These are phyloP conservation scores for Cantharis lateralis DNA, from an alignment of 2,888 invertebrate genomes.

Conservation along the genomic window DNA sequence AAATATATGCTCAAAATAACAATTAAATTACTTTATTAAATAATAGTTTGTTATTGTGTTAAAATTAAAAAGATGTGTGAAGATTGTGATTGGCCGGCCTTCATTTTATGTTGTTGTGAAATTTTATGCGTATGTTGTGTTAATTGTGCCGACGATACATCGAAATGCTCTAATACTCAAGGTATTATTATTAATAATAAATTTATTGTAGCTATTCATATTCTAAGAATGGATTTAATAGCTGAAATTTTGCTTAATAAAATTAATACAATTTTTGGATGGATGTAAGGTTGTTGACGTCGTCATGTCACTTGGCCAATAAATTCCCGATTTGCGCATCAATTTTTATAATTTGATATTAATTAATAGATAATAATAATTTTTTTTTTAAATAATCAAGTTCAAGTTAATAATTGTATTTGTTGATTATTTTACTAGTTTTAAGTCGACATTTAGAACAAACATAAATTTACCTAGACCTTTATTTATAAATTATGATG, in stretches of 20 bases:
- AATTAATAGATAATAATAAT: too few relatives aligned
- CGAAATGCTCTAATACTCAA: background rate
- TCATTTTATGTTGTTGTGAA: background rate
- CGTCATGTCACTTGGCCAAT: background rate
- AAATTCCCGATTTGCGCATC: background rate
- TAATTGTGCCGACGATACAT: background rate
- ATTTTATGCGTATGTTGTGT: background rate
- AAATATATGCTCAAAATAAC: background rate
- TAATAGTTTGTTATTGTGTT: background rate
- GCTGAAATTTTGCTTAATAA: too few relatives aligned
- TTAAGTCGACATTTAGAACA: too few relatives aligned
- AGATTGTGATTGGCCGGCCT: background rate
- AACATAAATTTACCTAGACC: too few relatives aligned
- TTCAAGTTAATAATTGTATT: too few relatives aligned
- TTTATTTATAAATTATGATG: too few relatives aligned
- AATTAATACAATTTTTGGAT: too few relatives aligned
- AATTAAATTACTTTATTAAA: background rate
- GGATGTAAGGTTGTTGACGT: background rate
- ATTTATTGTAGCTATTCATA: background rate
- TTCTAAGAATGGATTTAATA: too few relatives aligned
- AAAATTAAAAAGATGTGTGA: background rate
- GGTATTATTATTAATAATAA: background rate
- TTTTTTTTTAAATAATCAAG: too few relatives aligned
- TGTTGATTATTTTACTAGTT: too few relatives aligned
- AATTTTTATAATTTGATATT: background rate